Evolutionary conservation across 1,140 invertebrate species (phyloP).

Genomic region (Drosophila saltans): DNA sequence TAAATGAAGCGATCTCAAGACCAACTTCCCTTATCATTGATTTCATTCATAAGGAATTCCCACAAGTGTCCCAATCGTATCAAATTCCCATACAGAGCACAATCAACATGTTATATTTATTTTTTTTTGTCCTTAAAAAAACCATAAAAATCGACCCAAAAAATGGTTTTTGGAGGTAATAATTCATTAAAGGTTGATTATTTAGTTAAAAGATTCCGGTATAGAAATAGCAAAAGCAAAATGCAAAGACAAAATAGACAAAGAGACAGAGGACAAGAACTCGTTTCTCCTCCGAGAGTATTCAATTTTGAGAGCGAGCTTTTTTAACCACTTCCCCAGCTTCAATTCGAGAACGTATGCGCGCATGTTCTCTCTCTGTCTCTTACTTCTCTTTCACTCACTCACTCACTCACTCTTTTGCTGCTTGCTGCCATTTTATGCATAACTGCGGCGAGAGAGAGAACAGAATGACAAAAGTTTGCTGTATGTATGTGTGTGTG

Average conservation of each 20-base stretch:
- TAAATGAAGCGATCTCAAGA: conserved; percentile 14
- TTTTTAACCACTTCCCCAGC: conserved; percentile 40
- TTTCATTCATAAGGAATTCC: conserved; percentile 28
- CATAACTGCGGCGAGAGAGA: conserved; percentile 32
- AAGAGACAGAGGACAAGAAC: conserved; percentile 36
- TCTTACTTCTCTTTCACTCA: neutral
- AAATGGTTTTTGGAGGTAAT: conserved; percentile 25
- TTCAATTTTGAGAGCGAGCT: conserved; percentile 50
- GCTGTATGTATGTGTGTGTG: conserved; percentile 21
- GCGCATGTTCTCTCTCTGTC: conserved; percentile 44
- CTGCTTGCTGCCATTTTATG: conserved; percentile 51
- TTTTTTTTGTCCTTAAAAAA: conserved; percentile 2
- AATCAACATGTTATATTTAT: conserved; percentile 49
- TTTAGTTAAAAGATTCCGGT: conserved; percentile 31
- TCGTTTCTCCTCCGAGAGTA: conserved; percentile 65
- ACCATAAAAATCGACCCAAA: conserved; percentile 13
- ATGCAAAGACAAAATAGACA: conserved; percentile 16
- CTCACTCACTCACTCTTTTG: conserved; percentile 5
- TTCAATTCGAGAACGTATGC: conserved; percentile 16
- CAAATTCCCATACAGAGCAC: conserved; percentile 43
- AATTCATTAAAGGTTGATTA: conserved; percentile 65
- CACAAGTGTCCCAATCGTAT: conserved; percentile 52
- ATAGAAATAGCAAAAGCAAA: conserved; percentile 41
- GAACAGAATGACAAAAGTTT: conserved; percentile 31
- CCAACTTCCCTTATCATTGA: conserved; percentile 9